These are phyloP conservation scores for Orchestes rusci DNA, from an alignment of 2,888 invertebrate species.

Conservation along the genomic window DNA sequence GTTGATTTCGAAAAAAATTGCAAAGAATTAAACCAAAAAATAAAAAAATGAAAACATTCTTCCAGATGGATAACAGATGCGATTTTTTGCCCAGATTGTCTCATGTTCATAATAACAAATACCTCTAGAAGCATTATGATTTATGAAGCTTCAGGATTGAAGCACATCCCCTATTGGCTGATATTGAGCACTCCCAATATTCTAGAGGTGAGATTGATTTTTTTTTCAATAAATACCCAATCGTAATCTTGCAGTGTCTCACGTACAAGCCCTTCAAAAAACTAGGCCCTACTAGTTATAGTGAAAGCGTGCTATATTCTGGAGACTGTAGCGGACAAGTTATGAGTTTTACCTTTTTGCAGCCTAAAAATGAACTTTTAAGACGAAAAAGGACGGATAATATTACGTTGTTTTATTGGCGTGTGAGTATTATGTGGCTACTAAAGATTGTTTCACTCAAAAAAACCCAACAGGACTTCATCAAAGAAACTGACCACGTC, in stretches of 20 bases:
- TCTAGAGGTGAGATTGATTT: constrained; percentile 49
- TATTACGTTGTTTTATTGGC: constrained; percentile 54
- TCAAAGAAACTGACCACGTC: constrained; percentile 47
- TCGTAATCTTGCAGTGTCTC: constrained; percentile 44
- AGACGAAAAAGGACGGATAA: constrained; percentile 49
- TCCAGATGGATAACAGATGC: constrained; percentile 57
- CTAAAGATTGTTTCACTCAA: neutral
- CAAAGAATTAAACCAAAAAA: too few relatives aligned
- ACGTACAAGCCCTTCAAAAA: constrained; percentile 43
- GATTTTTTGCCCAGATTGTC: constrained; percentile 50
- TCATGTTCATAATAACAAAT: constrained; percentile 49
- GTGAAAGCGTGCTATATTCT: constrained; percentile 44
- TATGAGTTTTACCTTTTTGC: constrained; percentile 48
- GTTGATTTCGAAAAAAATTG: neutral
- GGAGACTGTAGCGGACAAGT: constrained; percentile 53
- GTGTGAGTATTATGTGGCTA: constrained; percentile 40
- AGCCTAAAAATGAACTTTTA: constrained; percentile 49
- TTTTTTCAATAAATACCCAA: too few relatives aligned
- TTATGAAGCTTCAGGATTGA: constrained; percentile 53
- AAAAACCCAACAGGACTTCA: constrained; percentile 45
- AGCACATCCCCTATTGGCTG: constrained; percentile 52
- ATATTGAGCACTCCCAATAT: constrained; percentile 52
- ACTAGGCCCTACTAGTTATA: constrained; percentile 30
- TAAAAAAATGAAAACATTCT: neutral
- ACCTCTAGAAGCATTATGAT: constrained; percentile 55